Conservation (phyloP, 2,888 invertebrate species). For the Xestia c-nigrum region DNA sequence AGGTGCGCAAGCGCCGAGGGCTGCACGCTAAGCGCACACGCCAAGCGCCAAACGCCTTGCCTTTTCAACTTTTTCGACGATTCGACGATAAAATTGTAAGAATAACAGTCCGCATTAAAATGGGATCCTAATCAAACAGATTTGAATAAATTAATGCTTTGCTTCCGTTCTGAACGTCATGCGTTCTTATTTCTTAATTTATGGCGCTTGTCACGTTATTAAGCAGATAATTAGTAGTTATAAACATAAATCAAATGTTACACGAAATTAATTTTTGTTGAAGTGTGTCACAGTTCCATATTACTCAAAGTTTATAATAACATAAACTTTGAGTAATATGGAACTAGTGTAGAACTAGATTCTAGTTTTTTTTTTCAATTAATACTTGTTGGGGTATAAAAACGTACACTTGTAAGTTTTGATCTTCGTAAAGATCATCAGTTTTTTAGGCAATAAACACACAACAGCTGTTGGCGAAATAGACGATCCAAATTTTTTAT, state of each 20-base stretch:
- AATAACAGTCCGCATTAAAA: constrained; percentile 50
- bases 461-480: constrained; percentile 51
- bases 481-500: constrained; percentile 19
- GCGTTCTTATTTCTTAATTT: constrained; percentile 63
- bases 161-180: constrained; percentile 70
- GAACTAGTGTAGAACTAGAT: too few species aligned
- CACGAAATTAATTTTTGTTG: constrained; percentile 36
- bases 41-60: constrained; percentile 73
- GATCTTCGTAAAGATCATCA: constrained; percentile 24
- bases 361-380: neutral
- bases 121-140: constrained; percentile 68
- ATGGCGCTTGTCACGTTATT: constrained; percentile 56
- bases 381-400: neutral
- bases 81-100: constrained; percentile 47
- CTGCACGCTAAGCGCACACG: constrained; percentile 86
- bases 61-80: constrained; percentile 57
- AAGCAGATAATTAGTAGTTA: constrained; percentile 45
- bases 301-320: constrained; percentile 10
- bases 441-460: constrained; percentile 32
- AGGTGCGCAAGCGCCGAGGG: constrained; percentile 80
- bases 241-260: constrained; percentile 57
- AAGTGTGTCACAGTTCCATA: constrained; percentile 20
- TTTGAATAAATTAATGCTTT: constrained; percentile 71
- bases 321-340: too few species aligned
- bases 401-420: constrained; percentile 41